phyloP scores from a whole-genome alignment of 2,888 invertebrate species.

The Drosophila anomalata region DNA sequence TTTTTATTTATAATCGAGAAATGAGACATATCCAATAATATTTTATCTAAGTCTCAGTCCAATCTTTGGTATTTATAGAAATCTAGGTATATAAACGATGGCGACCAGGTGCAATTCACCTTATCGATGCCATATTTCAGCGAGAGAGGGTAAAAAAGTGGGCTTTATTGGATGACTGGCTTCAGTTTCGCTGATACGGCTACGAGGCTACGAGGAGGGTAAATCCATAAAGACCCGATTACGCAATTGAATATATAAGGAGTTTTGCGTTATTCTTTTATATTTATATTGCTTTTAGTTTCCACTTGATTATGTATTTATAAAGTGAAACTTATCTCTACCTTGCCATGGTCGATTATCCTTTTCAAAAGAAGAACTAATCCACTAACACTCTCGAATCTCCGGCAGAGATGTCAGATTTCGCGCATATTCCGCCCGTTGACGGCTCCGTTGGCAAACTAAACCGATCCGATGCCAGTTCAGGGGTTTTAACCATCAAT shows the following conservation, averaged over 20 bases:
- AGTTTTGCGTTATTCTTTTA: background rate
- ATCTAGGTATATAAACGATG: background rate
- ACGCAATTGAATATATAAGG: slow-evolving; percentile 22
- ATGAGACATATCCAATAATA: slow-evolving; percentile 28
- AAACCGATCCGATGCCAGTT: slow-evolving; percentile 61
- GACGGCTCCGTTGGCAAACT: slow-evolving; percentile 61
- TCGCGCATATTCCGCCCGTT: slow-evolving; percentile 63
- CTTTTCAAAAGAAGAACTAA: background rate
- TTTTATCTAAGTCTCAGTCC: slow-evolving; percentile 20
- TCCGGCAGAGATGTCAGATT: slow-evolving; percentile 25
- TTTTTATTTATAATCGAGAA: slow-evolving; percentile 2
- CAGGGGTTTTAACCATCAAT: slow-evolving; percentile 71
- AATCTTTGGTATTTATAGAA: slow-evolving; percentile 36
- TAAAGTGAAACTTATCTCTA: background rate
- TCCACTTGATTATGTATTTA: background rate
- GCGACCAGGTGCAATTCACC: slow-evolving; percentile 54
- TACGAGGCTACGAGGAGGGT: slow-evolving; percentile 27
- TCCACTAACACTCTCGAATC: slow-evolving; percentile 26
- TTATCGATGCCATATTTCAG: slow-evolving; percentile 65
- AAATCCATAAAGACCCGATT: slow-evolving; percentile 55
- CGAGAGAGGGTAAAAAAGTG: slow-evolving; percentile 33
- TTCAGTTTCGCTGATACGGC: slow-evolving; percentile 37
- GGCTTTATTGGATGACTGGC: slow-evolving; percentile 48
- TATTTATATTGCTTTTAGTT: background rate
- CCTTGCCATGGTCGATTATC: slow-evolving; percentile 35